A percentile compares a stretch with the other conserved stretches of the same genome.
Conservation (phyloP, 2,797 vertebrate genomes). For the Pteropus rufus region DNA sequence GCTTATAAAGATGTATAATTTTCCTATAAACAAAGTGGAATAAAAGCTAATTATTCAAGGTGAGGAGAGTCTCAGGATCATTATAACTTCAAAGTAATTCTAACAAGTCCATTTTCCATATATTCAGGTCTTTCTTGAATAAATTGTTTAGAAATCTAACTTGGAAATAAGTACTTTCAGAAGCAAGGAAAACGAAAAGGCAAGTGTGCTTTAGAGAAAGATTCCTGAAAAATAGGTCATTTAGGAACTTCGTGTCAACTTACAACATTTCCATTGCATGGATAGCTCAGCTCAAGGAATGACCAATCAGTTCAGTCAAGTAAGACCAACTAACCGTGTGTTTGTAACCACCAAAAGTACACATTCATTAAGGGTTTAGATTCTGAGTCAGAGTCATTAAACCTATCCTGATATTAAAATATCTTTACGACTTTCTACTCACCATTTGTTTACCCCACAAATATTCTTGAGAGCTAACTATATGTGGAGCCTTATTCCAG, state of each 20-base stretch:
- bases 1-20: not conserved
- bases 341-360: not conserved
- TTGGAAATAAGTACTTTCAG: not conserved
- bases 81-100: slow-evolving; percentile 9
- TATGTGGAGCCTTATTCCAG: not conserved
- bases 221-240: not conserved
- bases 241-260: not conserved
- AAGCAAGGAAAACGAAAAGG: not conserved
- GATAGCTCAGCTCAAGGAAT: not conserved
- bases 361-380: not conserved
- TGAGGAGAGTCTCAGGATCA: not conserved
- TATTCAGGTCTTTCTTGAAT: not conserved
- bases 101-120: not conserved
- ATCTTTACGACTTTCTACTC: not conserved
- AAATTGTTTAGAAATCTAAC: not conserved
- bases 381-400: not conserved
- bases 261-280: not conserved
- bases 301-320: not conserved
- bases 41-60: slow-evolving; percentile 12
- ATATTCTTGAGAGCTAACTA: not conserved
- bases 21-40: not conserved
- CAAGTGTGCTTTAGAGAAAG: not conserved
- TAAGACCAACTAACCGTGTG: not conserved
- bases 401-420: not conserved
- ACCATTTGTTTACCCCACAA: not conserved